These are phyloP conservation scores for Callitettix versicolor DNA, from an alignment of 1,140 invertebrate genomes.

Conservation along the genomic window DNA sequence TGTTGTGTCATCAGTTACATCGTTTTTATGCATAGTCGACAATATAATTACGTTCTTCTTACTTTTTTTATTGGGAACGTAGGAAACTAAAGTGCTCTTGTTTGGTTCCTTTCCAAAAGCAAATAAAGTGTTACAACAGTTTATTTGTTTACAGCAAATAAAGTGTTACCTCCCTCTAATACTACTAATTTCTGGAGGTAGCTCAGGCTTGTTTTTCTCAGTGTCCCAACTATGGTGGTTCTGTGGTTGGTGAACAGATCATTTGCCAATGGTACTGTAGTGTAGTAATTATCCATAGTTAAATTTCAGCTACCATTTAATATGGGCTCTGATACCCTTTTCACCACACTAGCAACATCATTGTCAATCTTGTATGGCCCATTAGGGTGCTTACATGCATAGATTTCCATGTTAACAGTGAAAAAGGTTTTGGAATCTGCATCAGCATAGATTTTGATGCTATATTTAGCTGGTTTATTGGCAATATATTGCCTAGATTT, in stretches of 20 bases:
- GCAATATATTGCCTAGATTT: slow-evolving; percentile 1
- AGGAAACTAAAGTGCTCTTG: too few species aligned
- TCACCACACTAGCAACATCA: neutral
- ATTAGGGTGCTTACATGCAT: neutral
- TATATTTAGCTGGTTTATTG: slow-evolving; percentile 1
- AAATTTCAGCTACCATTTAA: neutral
- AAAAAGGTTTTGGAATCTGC: slow-evolving; percentile 3
- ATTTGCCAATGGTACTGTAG: neutral
- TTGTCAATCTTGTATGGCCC: neutral
- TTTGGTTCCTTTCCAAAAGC: too few species aligned
- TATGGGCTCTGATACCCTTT: neutral
- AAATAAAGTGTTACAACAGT: too few species aligned
- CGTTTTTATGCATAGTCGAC: too few species aligned
- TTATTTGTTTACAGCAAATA: too few species aligned
- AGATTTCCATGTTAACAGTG: slow-evolving; percentile 1
- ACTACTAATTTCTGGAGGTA: too few species aligned
- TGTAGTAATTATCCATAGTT: neutral
- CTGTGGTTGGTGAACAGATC: neutral
- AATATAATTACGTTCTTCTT: too few species aligned
- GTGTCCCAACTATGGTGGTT: neutral
- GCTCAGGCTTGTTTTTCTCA: neutral
- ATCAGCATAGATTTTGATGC: slow-evolving; percentile 4
- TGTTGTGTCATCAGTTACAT: too few species aligned
- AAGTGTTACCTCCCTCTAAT: too few species aligned
- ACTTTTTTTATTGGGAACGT: too few species aligned